Evolutionary conservation across 2,888 invertebrate genomes (phyloP).

Genomic region (Sarcophaga rosellei): DNA sequence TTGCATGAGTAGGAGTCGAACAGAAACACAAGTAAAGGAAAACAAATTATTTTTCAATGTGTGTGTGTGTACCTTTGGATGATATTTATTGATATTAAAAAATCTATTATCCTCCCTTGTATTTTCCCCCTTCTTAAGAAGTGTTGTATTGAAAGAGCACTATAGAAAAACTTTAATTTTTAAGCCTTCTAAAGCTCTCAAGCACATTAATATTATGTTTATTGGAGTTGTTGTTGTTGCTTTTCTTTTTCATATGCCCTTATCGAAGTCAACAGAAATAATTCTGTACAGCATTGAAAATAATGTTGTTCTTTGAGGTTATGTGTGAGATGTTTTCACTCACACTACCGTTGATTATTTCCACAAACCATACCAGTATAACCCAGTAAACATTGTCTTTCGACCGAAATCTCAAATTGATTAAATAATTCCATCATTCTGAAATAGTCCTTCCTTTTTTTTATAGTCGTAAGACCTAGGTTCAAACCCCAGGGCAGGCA

Average conservation of each 20-base stretch:
- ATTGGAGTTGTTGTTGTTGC: not conserved
- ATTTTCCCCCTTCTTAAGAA: not conserved
- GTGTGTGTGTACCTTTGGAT: not conserved
- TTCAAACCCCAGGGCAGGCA: too few relatives aligned
- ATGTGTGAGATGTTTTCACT: not conserved
- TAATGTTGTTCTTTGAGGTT: slow-evolving; percentile 43
- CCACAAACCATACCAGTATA: too few relatives aligned
- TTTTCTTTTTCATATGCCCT: not conserved
- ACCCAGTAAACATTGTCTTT: too few relatives aligned
- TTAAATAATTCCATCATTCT: too few relatives aligned
- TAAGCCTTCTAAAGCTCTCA: slow-evolving; percentile 27
- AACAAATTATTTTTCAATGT: not conserved
- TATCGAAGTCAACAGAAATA: not conserved
- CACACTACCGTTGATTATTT: not conserved
- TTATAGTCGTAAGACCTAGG: too few relatives aligned
- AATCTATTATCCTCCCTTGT: not conserved
- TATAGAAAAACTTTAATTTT: slow-evolving; percentile 29
- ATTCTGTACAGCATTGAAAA: slow-evolving; percentile 44
- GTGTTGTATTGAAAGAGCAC: slow-evolving; percentile 4
- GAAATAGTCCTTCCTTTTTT: too few relatives aligned
- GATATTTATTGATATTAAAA: slow-evolving; percentile 39
- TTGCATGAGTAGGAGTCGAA: not conserved
- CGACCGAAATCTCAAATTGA: too few relatives aligned
- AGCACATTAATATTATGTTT: not conserved
- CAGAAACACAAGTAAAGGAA: not conserved